These are phyloP conservation scores for Streptopelia turtur DNA, from an alignment of 2,797 vertebrate genomes.

Conservation along the genomic window DNA sequence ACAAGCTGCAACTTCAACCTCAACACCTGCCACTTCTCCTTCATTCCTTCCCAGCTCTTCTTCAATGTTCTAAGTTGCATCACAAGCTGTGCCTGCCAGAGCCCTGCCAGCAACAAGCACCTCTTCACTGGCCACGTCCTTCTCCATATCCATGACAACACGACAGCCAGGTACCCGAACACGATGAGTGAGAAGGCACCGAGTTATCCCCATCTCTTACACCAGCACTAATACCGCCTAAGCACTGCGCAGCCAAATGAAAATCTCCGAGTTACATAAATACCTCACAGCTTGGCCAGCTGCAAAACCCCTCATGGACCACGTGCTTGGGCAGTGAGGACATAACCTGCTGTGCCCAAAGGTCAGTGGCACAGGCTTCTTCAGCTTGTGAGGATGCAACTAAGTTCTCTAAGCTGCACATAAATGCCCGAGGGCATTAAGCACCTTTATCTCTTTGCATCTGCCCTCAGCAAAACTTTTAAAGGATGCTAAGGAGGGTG, in stretches of 20 bases:
- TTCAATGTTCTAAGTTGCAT: background rate
- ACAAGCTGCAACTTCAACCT: background rate
- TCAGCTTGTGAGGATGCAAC: background rate
- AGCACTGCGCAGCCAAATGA: background rate
- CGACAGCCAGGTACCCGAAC: background rate
- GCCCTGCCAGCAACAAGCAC: background rate
- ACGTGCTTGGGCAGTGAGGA: background rate
- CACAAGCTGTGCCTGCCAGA: background rate
- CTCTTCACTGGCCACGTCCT: background rate
- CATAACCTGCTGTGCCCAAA: background rate
- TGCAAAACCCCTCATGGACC: background rate
- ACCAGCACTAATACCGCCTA: background rate
- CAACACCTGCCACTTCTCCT: background rate
- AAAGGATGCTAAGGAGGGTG: background rate
- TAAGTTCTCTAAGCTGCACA: background rate
- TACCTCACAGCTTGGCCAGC: background rate
- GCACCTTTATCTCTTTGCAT: background rate
- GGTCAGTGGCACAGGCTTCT: background rate
- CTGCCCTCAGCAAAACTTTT: background rate
- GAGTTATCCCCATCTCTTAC: background rate
- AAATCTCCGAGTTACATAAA: background rate
- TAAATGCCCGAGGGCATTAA: background rate
- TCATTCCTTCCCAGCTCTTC: background rate
- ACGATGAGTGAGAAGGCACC: accelerated
- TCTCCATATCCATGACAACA: constrained; percentile 30